A percentile compares a stretch with the other conserved stretches of the same genome.
phyloP scores from a whole-genome alignment of 2,888 invertebrate species.

The Hirudinaria manillensis region DNA sequence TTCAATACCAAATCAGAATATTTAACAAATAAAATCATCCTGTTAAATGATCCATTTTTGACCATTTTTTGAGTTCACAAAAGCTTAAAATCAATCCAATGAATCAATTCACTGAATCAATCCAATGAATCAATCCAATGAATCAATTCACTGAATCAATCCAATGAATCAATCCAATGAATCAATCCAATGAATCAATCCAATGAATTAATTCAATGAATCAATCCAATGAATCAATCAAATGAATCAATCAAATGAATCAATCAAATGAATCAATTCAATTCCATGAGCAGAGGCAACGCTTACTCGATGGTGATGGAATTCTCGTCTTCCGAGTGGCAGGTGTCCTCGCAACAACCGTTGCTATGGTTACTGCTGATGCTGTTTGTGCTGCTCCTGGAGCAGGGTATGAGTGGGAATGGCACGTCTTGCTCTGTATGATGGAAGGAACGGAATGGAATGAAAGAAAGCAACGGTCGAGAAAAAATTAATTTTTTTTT shows the following conservation, averaged over 20 bases:
- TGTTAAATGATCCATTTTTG: too few species aligned
- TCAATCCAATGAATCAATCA: not conserved
- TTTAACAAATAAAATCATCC: too few species aligned
- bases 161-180: not conserved
- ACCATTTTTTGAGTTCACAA: too few species aligned
- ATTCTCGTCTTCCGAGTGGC: not conserved
- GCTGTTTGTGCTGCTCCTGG: not conserved
- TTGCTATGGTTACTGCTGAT: conserved; percentile 7
- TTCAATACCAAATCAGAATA: too few species aligned
- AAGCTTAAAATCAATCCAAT: too few species aligned
- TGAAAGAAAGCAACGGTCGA: too few species aligned
- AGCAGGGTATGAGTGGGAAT: not conserved
- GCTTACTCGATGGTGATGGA: not conserved
- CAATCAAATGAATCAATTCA: too few species aligned
- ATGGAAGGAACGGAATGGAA: not conserved
- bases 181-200: not conserved
- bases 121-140: not conserved
- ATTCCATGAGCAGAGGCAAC: not conserved
- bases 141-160: not conserved
- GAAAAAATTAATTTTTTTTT: too few species aligned
- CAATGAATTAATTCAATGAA: not conserved
- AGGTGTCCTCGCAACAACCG: not conserved
- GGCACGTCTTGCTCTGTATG: not conserved
- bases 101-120: not conserved
- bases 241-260: not conserved